Conservation (phyloP, 2,113 vertebrate species). For the Phyllostomus hastatus region DNA sequence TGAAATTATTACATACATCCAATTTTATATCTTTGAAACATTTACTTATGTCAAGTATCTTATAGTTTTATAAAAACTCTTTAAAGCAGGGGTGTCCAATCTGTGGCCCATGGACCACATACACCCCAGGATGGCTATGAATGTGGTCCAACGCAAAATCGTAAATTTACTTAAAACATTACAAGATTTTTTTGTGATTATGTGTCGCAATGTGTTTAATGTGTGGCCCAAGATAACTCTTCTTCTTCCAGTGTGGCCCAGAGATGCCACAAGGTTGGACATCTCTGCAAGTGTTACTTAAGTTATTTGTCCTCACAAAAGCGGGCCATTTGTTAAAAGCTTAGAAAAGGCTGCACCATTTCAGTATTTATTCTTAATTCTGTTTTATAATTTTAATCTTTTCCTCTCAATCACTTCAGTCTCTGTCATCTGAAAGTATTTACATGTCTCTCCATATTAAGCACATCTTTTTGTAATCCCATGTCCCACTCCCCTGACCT, state of each 20-base stretch:
- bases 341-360: not conserved
- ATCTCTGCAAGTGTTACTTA: not conserved
- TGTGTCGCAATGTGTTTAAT: too few relatives aligned
- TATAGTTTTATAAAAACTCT: not conserved
- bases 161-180: too few relatives aligned
- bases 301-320: not conserved
- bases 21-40: not conserved
- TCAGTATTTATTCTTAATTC: not conserved
- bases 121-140: too few relatives aligned
- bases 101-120: too few relatives aligned
- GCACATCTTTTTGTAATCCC: not conserved
- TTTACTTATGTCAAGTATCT: not conserved
- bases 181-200: too few relatives aligned
- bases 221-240: too few relatives aligned
- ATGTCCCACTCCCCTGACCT: not conserved
- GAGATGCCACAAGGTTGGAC: too few relatives aligned
- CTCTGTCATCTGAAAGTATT: not conserved
- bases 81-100: too few relatives aligned
- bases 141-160: too few relatives aligned
- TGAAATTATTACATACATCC: not conserved
- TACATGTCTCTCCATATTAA: not conserved
- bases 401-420: not conserved
- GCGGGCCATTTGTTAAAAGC: not conserved
- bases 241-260: too few relatives aligned
- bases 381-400: not conserved